Conservation (phyloP, 1,140 invertebrate genomes). For the Tetranychus cinnabarinus region DNA sequence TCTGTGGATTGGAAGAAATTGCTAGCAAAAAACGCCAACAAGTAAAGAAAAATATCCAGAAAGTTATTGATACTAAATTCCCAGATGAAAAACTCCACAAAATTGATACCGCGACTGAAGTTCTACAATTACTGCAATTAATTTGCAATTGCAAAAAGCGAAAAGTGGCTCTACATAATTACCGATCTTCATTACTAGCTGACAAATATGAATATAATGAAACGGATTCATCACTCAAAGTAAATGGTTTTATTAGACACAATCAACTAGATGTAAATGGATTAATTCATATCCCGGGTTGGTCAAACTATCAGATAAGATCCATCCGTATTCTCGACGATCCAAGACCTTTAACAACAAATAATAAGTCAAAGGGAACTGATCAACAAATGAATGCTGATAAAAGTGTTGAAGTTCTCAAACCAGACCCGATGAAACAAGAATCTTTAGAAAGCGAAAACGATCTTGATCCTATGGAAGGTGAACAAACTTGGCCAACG, state of each 20-base stretch:
- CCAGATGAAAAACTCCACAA: conserved; percentile 54
- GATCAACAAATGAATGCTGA: neutral
- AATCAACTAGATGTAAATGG: conserved; percentile 56
- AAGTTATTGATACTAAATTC: conserved; percentile 46
- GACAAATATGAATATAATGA: conserved; percentile 44
- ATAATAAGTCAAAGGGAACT: neutral
- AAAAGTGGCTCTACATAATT: conserved; percentile 42
- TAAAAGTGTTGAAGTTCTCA: conserved; percentile 29
- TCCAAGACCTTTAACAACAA: conserved; percentile 32
- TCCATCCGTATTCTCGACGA: conserved; percentile 48
- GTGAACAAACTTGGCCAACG: conserved; percentile 86
- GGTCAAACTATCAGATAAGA: conserved; percentile 73
- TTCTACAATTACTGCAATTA: conserved; percentile 45
- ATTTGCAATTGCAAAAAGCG: conserved; percentile 57
- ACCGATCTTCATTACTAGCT: conserved; percentile 49
- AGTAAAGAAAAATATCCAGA: conserved; percentile 46
- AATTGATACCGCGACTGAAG: conserved; percentile 48
- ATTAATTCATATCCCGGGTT: conserved; percentile 63
- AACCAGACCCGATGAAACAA: conserved; percentile 37
- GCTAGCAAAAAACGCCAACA: conserved; percentile 36
- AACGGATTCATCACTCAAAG: conserved; percentile 34
- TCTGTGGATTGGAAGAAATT: conserved; percentile 23
- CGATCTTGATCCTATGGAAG: conserved; percentile 67
- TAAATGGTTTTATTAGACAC: conserved; percentile 54
- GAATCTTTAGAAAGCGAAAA: conserved; percentile 54